These are phyloP conservation scores for Nomada lathburiana DNA, from an alignment of 2,888 invertebrate genomes.

Conservation along the genomic window DNA sequence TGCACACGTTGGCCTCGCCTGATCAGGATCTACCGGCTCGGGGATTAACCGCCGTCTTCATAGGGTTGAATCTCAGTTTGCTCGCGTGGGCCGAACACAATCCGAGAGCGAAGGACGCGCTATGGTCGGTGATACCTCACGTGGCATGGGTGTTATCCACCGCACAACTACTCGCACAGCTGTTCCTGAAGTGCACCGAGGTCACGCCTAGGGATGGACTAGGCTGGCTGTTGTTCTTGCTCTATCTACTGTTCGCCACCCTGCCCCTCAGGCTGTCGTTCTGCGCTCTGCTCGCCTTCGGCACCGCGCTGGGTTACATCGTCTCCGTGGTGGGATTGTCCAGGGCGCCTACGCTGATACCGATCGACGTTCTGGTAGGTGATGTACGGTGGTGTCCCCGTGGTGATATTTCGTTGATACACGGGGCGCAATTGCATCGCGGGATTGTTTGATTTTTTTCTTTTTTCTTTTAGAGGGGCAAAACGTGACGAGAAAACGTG, in stretches of 20 bases:
- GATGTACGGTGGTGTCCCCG: background rate
- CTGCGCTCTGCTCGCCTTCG: slow-evolving; percentile 87
- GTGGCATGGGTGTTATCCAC: slow-evolving; percentile 88
- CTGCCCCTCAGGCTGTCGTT: slow-evolving; percentile 89
- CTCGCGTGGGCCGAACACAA: slow-evolving; percentile 81
- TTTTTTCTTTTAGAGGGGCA: no score
- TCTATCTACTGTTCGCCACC: slow-evolving; percentile 91
- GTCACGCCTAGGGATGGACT: slow-evolving; percentile 88
- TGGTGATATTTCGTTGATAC: background rate
- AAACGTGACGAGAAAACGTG: no score
- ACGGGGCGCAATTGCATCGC: no score
- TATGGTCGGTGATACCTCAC: slow-evolving; percentile 88
- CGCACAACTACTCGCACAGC: slow-evolving; percentile 87
- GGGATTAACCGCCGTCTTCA: slow-evolving; percentile 79
- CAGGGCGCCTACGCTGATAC: slow-evolving; percentile 83
- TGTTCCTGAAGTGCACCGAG: slow-evolving; percentile 87
- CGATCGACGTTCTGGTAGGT: slow-evolving; percentile 82
- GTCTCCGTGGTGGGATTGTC: slow-evolving; percentile 87
- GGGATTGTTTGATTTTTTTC: no score
- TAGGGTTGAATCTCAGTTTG: slow-evolving; percentile 81
- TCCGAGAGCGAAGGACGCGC: slow-evolving; percentile 78
- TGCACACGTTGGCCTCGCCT: slow-evolving; percentile 87
- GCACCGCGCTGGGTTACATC: slow-evolving; percentile 87
- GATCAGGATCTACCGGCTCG: slow-evolving; percentile 78
- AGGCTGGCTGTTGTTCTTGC: slow-evolving; percentile 90